A percentile compares a stretch with the other conserved stretches of the same genome.
phyloP scores from a whole-genome alignment of 2,113 vertebrate species.

The Chiloscyllium plagiosum region DNA sequence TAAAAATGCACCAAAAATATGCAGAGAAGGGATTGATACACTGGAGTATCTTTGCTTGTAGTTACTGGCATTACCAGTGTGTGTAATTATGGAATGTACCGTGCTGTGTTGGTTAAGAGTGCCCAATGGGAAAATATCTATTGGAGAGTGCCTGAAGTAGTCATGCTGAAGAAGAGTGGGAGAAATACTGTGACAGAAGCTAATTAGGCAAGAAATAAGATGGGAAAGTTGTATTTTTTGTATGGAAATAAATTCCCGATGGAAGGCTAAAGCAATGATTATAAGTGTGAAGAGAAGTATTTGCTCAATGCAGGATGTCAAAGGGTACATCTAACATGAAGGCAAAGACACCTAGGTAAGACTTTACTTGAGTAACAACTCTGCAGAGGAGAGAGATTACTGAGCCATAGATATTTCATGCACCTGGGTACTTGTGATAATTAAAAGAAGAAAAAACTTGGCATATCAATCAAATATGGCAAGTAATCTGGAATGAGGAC shows the following conservation, averaged over 20 bases:
- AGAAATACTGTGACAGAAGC: background rate
- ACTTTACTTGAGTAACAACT: background rate
- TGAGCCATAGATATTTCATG: background rate
- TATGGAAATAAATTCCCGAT: background rate
- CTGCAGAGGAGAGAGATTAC: background rate
- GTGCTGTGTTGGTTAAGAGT: background rate
- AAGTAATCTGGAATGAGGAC: background rate
- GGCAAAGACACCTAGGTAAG: background rate
- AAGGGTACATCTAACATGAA: background rate
- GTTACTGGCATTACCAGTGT: too few relatives aligned
- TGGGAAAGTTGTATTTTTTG: background rate
- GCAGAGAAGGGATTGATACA: background rate
- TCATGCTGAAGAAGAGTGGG: background rate
- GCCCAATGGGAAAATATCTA: background rate
- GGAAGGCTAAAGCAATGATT: background rate
- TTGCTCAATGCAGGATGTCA: background rate
- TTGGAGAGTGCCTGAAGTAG: background rate
- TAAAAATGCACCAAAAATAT: background rate
- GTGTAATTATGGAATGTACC: background rate
- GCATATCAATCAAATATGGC: background rate
- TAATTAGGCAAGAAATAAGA: background rate
- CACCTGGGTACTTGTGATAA: background rate
- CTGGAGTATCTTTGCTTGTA: background rate
- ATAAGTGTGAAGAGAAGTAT: background rate
- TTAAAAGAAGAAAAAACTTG: background rate